phyloP scores from a whole-genome alignment of 2,888 invertebrate species.

The Hololepta plana region DNA sequence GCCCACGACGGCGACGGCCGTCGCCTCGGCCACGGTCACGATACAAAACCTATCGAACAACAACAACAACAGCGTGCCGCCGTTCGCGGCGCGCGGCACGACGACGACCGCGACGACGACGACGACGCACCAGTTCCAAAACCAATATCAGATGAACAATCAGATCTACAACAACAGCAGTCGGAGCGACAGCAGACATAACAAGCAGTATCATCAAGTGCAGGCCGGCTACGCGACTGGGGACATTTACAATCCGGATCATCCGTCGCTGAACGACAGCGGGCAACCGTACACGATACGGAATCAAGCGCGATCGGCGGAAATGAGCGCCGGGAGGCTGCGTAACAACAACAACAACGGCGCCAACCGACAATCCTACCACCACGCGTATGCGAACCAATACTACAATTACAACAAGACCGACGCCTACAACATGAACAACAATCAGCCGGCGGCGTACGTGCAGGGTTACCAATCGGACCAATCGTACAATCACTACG shows the following conservation, averaged over 20 bases:
- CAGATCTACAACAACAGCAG: constrained; percentile 7
- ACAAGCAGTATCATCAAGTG: constrained; percentile 20
- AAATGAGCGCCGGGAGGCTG: constrained; percentile 14
- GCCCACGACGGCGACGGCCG: constrained; percentile 46
- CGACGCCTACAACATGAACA: constrained; percentile 17
- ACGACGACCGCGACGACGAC: constrained; percentile 19
- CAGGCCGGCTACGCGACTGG: constrained; percentile 15
- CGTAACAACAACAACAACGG: too few species aligned
- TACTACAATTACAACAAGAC: constrained; percentile 34
- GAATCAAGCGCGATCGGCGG: constrained; percentile 15
- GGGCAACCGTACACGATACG: constrained; percentile 19
- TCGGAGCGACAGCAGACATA: constrained; percentile 19
- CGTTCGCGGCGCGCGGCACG: constrained; percentile 35
- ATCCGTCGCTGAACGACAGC: constrained; percentile 19
- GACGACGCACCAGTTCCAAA: constrained; percentile 23
- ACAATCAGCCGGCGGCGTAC: constrained; percentile 18
- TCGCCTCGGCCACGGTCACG: constrained; percentile 34
- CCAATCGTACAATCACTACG: constrained; percentile 23
- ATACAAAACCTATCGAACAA: constrained; percentile 38
- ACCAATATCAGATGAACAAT: constrained; percentile 23
- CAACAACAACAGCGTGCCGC: too few species aligned
- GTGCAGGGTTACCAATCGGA: constrained; percentile 21
- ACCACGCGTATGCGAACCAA: constrained; percentile 29
- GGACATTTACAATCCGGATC: constrained; percentile 27
- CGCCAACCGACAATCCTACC: constrained; percentile 25